Evolutionary conservation across 2,797 vertebrate genomes (phyloP).

Genomic region (Cygnus olor): DNA sequence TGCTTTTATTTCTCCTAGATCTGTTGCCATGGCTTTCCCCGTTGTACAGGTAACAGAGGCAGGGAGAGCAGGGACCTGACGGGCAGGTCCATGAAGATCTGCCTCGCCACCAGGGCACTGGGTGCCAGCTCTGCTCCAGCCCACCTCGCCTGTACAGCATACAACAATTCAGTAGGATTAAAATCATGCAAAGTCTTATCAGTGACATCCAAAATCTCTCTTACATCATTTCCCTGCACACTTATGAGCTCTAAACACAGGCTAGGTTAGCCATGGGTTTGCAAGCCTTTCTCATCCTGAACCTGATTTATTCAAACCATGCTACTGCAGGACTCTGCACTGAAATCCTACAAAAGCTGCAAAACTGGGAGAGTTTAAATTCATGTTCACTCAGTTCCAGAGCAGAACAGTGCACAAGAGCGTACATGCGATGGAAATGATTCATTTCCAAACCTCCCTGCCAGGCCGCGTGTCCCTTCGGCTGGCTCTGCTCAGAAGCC

Average conservation of each 20-base stretch:
- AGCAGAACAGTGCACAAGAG: not conserved
- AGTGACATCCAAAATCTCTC: not conserved
- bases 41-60: not conserved
- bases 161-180: not conserved
- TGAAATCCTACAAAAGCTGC: not conserved
- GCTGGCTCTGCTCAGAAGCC: not conserved
- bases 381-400: not conserved
- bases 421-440: not conserved
- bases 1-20: not conserved
- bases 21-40: not conserved
- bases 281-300: not conserved
- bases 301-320: not conserved
- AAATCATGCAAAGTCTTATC: not conserved
- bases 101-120: too few species aligned
- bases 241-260: not conserved
- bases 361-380: not conserved
- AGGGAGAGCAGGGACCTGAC: not conserved
- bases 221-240: not conserved
- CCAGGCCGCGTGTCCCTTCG: not conserved
- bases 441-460: not conserved
- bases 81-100: not conserved
- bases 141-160: accelerated
- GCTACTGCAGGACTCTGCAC: accelerated
- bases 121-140: not conserved
- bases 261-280: not conserved